Evolutionary conservation across 2,113 vertebrate species (phyloP), one percentile per base, ranked within the genome.

Genomic region (Prolemur simus): DNA sequence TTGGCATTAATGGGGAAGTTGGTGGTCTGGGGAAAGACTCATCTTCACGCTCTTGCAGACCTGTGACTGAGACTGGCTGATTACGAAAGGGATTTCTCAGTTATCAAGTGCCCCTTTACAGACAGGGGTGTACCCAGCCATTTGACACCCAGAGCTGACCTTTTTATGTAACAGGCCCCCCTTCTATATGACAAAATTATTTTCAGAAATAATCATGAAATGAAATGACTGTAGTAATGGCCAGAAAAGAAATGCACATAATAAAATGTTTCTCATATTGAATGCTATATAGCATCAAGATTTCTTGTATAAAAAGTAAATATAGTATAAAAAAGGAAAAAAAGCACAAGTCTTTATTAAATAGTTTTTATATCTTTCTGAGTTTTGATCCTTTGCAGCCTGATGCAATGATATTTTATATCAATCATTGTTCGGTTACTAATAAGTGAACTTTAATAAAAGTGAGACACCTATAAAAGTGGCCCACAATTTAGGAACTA

Each of bases 181-280:
- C 49, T 32, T 92, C 68, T n/a, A 17, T 23, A 17, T 20, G 49
- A 73, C 52, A 92, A n/a, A 69, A 58, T 66, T 45, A 6, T 49
- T 63, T 91, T 81, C 20, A 86, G 82, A 94, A 95, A 58, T 87
- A 78, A 87, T 69, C 76, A 14, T 85, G 85, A 47, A 37, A 42
- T 76, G 29, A 94, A 77, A 58, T 58, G 60, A 25, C 82, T 77
- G 5, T 74, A 58, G 78, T 69, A 60, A 42, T 66, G 66, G 17
- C 71, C 54, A 77, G 81, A 77, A 93, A 91, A 76, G 45, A 96
- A 93, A 92, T 21, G 37, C 9, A n/a, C 8, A 42, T 42, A 47
- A 63, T 73, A 92, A 96, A 87, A 69, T 39, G 8, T 73, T 83
- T 81, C 45, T 68, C 21, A 54, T 37, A 37, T 20, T 39, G 8